phyloP scores from a whole-genome alignment of 2,888 invertebrate genomes.

The Plebejus argus region DNA sequence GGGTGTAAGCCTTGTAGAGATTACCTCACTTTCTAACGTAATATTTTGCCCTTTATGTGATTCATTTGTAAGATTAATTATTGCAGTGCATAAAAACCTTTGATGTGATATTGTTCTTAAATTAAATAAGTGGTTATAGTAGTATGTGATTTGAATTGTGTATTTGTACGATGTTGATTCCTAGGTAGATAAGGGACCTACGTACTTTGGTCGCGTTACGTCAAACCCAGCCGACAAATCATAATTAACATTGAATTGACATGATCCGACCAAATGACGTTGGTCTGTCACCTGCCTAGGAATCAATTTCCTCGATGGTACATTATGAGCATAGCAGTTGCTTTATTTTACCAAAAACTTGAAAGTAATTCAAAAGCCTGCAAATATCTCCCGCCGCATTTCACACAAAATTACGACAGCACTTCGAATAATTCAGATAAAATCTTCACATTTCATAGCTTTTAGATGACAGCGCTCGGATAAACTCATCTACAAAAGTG shows the following conservation, averaged over 20 bases:
- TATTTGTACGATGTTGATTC: no score
- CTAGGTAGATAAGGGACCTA: no score
- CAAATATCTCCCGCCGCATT: background rate
- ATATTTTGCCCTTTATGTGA: background rate
- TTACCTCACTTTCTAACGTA: background rate
- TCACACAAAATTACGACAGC: background rate
- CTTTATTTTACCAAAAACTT: no score
- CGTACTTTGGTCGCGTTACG: no score
- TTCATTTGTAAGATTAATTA: background rate
- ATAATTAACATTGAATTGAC: no score
- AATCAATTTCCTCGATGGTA: no score
- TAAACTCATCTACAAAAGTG: slow-evolving; percentile 37
- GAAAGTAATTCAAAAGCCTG: background rate
- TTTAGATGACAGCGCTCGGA: slow-evolving; percentile 9
- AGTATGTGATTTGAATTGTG: no score
- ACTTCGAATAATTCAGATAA: background rate
- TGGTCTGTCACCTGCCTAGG: no score
- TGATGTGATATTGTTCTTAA: background rate
- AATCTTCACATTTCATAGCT: slow-evolving; percentile 5
- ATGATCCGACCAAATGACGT: no score
- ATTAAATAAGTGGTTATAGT: no score
- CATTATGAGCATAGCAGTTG: no score
- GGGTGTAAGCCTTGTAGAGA: slow-evolving; percentile 13
- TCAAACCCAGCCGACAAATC: no score
- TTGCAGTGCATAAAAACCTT: background rate